phyloP scores from a whole-genome alignment of 2,113 vertebrate genomes.

The Syngnathus floridae region DNA sequence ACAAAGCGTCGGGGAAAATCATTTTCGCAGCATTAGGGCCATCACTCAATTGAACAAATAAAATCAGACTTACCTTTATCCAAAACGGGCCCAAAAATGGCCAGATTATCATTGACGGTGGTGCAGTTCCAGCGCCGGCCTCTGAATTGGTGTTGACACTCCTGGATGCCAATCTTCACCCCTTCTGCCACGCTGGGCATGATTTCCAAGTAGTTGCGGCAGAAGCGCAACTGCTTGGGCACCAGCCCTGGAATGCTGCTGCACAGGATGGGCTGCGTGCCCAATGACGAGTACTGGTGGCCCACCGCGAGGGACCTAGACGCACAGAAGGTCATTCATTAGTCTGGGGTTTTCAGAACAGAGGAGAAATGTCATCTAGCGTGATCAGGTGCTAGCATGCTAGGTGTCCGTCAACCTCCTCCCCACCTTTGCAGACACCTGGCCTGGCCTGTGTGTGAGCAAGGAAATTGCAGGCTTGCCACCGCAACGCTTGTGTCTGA shows the following conservation, averaged over 20 bases:
- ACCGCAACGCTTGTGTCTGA: conserved; percentile 43
- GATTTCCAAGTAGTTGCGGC: conserved; percentile 94
- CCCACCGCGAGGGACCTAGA: conserved; percentile 89
- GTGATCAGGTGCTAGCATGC: conserved; percentile 50
- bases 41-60: neutral
- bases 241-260: conserved; percentile 93
- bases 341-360: conserved; percentile 25
- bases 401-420: conserved; percentile 51
- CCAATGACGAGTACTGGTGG: conserved; percentile 87
- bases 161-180: conserved; percentile 89
- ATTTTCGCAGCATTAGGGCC: neutral
- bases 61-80: conserved; percentile 80
- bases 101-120: conserved; percentile 84
- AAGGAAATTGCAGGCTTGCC: conserved; percentile 59
- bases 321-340: conserved; percentile 14
- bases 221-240: conserved; percentile 96
- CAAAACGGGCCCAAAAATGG: conserved; percentile 93
- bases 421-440: conserved; percentile 59
- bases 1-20: neutral
- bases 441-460: conserved; percentile 52
- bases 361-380: neutral
- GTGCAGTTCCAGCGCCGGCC: conserved; percentile 97
- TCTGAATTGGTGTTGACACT: conserved; percentile 94
- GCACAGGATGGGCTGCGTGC: conserved; percentile 86
- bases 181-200: conserved; percentile 97